Conservation (phyloP, 2,888 invertebrate species). For the Erebia epiphron region DNA sequence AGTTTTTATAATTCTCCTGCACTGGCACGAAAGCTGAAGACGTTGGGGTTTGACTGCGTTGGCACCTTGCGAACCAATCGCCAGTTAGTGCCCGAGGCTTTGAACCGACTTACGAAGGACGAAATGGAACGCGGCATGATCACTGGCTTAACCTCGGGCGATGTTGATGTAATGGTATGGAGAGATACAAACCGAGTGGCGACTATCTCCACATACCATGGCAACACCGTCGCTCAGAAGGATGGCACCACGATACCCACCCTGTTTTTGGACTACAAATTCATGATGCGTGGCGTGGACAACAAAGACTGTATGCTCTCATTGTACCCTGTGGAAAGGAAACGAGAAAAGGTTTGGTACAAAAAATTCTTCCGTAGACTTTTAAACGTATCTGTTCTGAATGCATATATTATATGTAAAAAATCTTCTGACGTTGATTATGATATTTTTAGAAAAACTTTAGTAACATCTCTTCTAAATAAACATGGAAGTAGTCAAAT, state of each 20-base stretch:
- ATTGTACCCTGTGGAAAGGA: background rate
- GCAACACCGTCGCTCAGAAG: too few species aligned
- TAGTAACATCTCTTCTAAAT: background rate
- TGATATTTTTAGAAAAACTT: background rate
- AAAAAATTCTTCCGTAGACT: background rate
- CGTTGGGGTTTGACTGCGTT: background rate
- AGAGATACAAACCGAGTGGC: too few species aligned
- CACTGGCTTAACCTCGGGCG: too few species aligned
- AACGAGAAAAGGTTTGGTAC: background rate
- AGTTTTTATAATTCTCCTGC: background rate
- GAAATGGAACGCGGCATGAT: too few species aligned
- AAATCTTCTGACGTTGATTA: background rate
- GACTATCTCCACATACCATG: too few species aligned
- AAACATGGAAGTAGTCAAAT: too few species aligned
- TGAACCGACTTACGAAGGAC: background rate
- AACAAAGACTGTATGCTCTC: background rate
- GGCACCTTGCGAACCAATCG: background rate
- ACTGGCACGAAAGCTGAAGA: background rate
- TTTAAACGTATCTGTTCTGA: background rate
- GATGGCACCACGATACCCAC: too few species aligned
- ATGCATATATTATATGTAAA: background rate
- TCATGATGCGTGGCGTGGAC: too few species aligned
- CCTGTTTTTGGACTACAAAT: too few species aligned
- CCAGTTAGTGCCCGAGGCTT: background rate
- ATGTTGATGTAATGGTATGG: too few species aligned